phyloP scores from a whole-genome alignment of 2,888 invertebrate genomes.

The Agrotis puta region DNA sequence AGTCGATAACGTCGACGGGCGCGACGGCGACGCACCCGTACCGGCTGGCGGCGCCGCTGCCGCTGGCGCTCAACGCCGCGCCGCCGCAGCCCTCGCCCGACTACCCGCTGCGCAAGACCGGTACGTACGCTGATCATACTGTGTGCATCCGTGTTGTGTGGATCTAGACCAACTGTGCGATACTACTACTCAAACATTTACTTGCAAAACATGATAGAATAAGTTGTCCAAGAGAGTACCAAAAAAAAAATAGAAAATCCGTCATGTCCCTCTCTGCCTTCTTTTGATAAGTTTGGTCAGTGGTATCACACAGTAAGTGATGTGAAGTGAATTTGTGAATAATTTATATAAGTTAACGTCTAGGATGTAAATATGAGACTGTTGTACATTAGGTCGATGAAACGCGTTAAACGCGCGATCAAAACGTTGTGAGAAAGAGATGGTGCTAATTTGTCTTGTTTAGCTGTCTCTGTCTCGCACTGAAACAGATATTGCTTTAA shows the following conservation, averaged over 20 bases:
- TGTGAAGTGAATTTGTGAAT: slow-evolving; percentile 16
- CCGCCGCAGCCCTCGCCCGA: slow-evolving; percentile 90
- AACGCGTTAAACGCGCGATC: slow-evolving; percentile 18
- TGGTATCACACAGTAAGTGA: neutral
- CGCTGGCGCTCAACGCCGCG: slow-evolving; percentile 79
- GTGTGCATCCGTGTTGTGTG: slow-evolving; percentile 58
- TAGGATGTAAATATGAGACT: neutral
- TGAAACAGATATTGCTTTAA: neutral
- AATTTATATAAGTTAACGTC: slow-evolving; percentile 8
- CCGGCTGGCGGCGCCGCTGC: slow-evolving; percentile 92
- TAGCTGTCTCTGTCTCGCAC: slow-evolving; percentile 8
- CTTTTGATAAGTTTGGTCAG: neutral
- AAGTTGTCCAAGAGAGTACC: too few species aligned
- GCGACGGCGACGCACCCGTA: slow-evolving; percentile 93
- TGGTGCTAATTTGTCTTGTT: slow-evolving; percentile 26
- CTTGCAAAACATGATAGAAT: too few species aligned
- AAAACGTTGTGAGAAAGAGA: slow-evolving; percentile 2
- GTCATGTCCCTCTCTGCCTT: neutral
- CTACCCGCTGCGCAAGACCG: slow-evolving; percentile 98
- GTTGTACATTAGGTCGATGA: slow-evolving; percentile 18
- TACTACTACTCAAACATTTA: neutral
- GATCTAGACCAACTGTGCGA: neutral
- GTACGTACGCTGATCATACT: slow-evolving; percentile 87
- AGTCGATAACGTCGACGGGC: slow-evolving; percentile 91
- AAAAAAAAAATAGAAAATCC: neutral